Conservation (phyloP, 2,797 vertebrate species). For the Pagetopsis macropterus region DNA sequence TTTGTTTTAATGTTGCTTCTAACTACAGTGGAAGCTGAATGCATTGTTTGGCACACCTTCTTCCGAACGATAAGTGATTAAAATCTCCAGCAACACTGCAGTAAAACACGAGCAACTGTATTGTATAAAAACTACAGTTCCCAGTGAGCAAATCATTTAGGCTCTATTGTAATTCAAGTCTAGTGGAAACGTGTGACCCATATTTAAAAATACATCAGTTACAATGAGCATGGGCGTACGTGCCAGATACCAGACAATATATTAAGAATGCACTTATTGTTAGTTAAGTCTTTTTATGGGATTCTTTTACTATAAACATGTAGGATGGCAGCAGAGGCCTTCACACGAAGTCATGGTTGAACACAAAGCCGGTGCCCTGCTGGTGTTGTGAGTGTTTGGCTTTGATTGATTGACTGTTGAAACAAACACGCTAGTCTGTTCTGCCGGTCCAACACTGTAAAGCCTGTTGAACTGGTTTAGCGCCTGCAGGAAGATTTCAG, state of each 20-base stretch:
- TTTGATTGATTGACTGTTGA: background rate
- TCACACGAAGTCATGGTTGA: background rate
- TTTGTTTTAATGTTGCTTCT: background rate
- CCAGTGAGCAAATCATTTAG: background rate
- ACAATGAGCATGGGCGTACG: background rate
- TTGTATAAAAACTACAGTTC: background rate
- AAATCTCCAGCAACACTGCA: too few relatives aligned
- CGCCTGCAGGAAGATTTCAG: background rate
- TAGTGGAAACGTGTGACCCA: background rate
- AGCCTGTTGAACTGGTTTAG: slow-evolving; percentile 41
- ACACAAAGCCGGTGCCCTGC: background rate
- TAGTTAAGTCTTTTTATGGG: too few relatives aligned
- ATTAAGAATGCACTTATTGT: too few relatives aligned
- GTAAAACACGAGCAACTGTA: too few relatives aligned
- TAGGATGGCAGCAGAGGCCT: too few relatives aligned
- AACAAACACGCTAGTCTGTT: background rate
- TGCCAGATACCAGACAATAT: background rate
- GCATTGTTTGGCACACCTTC: too few relatives aligned
- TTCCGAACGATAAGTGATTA: too few relatives aligned
- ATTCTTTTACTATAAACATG: too few relatives aligned
- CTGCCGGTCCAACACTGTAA: too few relatives aligned
- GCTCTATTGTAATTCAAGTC: background rate
- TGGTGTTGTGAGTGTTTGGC: background rate
- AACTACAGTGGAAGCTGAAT: too few relatives aligned
- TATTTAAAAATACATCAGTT: background rate